phyloP scores from a whole-genome alignment of 1,140 invertebrate species.

The Paraescarpia echinospica region DNA sequence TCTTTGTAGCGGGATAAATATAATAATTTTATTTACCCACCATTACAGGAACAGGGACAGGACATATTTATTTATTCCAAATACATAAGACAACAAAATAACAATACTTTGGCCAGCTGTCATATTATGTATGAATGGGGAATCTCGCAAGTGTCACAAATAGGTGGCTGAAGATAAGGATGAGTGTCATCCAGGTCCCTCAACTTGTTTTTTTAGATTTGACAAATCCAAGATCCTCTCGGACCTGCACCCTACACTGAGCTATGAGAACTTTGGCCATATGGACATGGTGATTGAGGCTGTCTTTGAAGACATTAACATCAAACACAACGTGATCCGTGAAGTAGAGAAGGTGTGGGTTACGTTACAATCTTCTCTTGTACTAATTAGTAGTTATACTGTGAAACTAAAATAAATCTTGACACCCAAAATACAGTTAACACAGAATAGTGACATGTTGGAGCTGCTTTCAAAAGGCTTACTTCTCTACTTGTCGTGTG shows the following conservation, averaged over 20 bases:
- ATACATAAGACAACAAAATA: too few relatives aligned
- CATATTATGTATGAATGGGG: not conserved
- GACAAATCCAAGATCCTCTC: constrained; percentile 80
- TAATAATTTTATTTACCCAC: not conserved
- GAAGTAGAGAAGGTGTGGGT: constrained; percentile 77
- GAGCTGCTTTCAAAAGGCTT: too few relatives aligned
- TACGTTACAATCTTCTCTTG: not conserved
- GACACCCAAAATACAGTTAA: too few relatives aligned
- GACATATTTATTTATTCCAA: too few relatives aligned
- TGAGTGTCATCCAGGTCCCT: not conserved
- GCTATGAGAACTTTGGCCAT: constrained; percentile 84
- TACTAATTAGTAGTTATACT: not conserved
- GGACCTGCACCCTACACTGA: constrained; percentile 77
- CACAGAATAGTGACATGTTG: too few relatives aligned
- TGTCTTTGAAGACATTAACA: constrained; percentile 94
- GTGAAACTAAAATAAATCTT: not conserved
- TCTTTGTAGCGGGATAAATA: not conserved
- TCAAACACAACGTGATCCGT: constrained; percentile 97
- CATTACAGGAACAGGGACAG: too few relatives aligned
- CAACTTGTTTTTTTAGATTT: constrained; percentile 60
- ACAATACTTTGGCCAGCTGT: not conserved
- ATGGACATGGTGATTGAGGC: constrained; percentile 97
- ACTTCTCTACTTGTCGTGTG: too few relatives aligned
- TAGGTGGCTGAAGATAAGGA: not conserved
- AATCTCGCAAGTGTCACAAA: not conserved